phyloP scores from a whole-genome alignment of 2,113 vertebrate species.

The Cepphus grylle region DNA sequence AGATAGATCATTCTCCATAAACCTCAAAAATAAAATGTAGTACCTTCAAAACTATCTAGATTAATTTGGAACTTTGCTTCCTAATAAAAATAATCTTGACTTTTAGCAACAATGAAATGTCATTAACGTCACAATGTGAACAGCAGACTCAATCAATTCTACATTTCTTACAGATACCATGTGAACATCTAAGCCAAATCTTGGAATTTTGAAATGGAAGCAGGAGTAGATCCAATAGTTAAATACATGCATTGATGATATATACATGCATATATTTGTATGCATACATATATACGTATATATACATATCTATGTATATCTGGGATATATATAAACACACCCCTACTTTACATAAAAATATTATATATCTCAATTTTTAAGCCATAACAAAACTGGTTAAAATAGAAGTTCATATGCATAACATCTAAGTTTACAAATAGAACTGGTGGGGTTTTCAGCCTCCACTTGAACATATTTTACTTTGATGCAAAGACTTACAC shows the following conservation, averaged over 20 bases:
- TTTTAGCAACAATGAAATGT: background rate
- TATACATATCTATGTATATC: too few species aligned
- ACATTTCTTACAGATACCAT: background rate
- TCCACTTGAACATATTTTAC: background rate
- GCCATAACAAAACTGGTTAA: background rate
- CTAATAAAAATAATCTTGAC: background rate
- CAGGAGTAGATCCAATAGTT: background rate
- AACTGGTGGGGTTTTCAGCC: too few species aligned
- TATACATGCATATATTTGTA: background rate
- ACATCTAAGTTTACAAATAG: background rate
- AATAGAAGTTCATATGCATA: background rate
- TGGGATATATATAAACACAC: background rate
- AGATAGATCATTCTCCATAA: background rate
- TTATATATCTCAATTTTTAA: background rate
- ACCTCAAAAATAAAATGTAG: background rate
- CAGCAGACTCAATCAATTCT: background rate
- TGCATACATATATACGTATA: too few species aligned
- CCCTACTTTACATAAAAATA: background rate
- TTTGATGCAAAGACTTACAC: background rate
- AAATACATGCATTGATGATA: background rate
- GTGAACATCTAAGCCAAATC: background rate
- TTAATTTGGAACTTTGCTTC: background rate
- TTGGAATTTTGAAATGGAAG: background rate
- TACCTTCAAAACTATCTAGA: background rate
- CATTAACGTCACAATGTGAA: background rate